These are phyloP conservation scores for Xiphophorus couchianus DNA, from an alignment of 2,113 vertebrate species.

Conservation along the genomic window DNA sequence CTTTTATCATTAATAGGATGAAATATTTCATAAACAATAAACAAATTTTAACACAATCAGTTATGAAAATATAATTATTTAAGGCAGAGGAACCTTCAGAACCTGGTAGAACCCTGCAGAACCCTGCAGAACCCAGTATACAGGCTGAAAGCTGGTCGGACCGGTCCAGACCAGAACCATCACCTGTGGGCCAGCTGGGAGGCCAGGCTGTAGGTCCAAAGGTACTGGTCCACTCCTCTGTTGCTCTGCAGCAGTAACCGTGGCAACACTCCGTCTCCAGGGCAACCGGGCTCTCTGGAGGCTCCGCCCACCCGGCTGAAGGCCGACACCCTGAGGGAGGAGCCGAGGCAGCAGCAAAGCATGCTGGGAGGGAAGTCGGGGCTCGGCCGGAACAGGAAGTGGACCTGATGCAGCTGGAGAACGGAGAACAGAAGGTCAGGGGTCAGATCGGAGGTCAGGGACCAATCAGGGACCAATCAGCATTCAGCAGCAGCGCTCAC, in stretches of 20 bases:
- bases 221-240: constrained; percentile 77
- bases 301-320: constrained; percentile 80
- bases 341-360: constrained; percentile 84
- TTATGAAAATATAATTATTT: no score
- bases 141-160: no score
- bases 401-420: constrained; percentile 82
- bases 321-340: constrained; percentile 76
- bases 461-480: neutral
- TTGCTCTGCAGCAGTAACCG: constrained; percentile 82
- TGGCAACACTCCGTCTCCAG: constrained; percentile 62
- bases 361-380: constrained; percentile 74
- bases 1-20: no score
- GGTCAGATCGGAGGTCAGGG: neutral
- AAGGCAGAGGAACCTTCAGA: neutral
- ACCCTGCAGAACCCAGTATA: no score
- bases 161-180: neutral
- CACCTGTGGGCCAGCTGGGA: constrained; percentile 66
- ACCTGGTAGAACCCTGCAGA: no score
- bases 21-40: no score
- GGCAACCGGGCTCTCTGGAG: constrained; percentile 1
- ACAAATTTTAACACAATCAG: no score
- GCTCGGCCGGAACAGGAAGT: constrained; percentile 83
- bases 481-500: constrained; percentile 63
- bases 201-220: constrained; percentile 81
- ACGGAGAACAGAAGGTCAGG: neutral